Conservation (phyloP, 2,113 vertebrate species). For the Porphyrio hochstetteri region DNA sequence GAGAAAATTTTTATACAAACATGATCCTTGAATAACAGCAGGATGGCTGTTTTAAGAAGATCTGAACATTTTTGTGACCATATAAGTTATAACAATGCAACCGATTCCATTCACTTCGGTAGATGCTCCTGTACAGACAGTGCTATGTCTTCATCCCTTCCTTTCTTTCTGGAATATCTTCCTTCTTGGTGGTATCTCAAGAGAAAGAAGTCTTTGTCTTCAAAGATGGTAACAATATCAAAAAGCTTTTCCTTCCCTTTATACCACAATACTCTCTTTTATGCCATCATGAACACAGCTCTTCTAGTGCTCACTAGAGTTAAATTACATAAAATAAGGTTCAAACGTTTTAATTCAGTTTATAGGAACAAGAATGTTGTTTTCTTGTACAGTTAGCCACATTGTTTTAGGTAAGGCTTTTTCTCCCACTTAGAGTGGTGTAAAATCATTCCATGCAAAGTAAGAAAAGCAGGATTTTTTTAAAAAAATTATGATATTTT, state of each 20-base stretch:
- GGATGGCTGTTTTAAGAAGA: neutral
- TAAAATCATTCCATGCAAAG: neutral
- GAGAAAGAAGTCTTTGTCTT: neutral
- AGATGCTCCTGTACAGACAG: neutral
- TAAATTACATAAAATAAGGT: neutral
- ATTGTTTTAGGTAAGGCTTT: neutral
- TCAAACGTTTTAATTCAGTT: neutral
- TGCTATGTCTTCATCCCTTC: neutral
- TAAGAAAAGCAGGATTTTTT: neutral
- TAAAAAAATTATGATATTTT: neutral
- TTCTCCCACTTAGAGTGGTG: neutral
- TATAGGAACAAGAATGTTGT: neutral
- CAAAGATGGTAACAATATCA: neutral
- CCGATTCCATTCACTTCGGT: neutral
- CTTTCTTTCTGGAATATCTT: neutral
- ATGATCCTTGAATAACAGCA: neutral
- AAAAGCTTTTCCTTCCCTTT: neutral
- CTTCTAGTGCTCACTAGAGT: neutral
- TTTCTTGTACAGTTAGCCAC: neutral
- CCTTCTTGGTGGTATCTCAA: neutral
- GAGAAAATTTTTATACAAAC: neutral
- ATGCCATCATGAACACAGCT: accelerated
- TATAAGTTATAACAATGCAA: neutral
- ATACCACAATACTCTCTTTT: neutral
- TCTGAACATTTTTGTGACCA: neutral